Conservation (phyloP, 2,888 invertebrate species). For the Caenorhabditis zanzibari region DNA sequence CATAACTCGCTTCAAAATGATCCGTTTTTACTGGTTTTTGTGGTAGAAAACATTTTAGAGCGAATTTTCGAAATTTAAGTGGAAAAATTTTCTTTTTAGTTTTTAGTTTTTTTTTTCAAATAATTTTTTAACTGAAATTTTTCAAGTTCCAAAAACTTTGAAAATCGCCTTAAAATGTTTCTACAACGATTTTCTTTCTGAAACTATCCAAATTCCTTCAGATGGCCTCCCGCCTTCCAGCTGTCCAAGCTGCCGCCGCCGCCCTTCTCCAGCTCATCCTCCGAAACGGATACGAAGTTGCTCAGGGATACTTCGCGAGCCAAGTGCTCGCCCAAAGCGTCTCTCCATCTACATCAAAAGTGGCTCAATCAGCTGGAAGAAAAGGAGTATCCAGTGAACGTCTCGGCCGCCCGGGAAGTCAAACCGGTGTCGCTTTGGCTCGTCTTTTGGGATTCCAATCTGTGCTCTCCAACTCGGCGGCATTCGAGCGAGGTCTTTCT, state of each 20-base stretch:
- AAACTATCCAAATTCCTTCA: too few species aligned
- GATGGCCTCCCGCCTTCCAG: constrained; percentile 77
- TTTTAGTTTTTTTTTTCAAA: too few species aligned
- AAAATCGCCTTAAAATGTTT: too few species aligned
- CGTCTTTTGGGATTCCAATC: constrained; percentile 89
- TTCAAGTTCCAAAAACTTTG: too few species aligned
- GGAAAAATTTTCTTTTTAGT: too few species aligned
- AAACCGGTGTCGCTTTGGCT: constrained; percentile 96
- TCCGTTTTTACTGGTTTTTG: too few species aligned
- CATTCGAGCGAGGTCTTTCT: constrained; percentile 95
- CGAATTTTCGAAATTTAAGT: too few species aligned
- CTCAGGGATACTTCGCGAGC: constrained; percentile 65
- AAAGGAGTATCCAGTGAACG: constrained; percentile 68
- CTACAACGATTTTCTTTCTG: too few species aligned
- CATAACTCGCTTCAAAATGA: too few species aligned
- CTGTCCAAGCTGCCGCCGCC: constrained; percentile 81
- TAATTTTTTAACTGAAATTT: too few species aligned
- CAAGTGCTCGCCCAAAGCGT: constrained; percentile 69
- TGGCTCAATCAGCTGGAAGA: constrained; percentile 22
- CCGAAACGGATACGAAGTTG: constrained; percentile 79
- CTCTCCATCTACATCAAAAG: constrained; percentile 39
- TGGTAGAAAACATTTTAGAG: too few species aligned
- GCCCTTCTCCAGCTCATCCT: constrained; percentile 81
- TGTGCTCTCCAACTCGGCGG: constrained; percentile 88
- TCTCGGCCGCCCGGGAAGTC: constrained; percentile 80